A percentile compares a stretch with the other conserved stretches of the same genome.
Conservation (phyloP, 2,888 invertebrate genomes). For the Lepidocyrtoides sp. region DNA sequence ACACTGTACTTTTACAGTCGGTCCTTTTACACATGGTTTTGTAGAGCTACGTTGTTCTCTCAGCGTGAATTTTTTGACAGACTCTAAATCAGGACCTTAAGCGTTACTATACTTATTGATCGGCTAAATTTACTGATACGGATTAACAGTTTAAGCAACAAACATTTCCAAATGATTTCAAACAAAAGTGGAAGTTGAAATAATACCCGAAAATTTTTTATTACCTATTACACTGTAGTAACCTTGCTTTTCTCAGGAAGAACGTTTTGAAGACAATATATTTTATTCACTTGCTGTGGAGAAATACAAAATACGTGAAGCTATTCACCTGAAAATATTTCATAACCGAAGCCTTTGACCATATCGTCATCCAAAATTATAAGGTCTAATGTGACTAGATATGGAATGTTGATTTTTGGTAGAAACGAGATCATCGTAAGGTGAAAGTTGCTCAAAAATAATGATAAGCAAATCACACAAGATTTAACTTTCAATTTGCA, state of each 20-base stretch:
- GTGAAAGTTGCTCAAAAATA: too few relatives aligned
- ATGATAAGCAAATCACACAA: too few relatives aligned
- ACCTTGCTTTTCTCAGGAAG: constrained; percentile 48
- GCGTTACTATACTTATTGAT: neutral
- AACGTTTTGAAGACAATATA: constrained; percentile 36
- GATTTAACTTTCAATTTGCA: too few relatives aligned
- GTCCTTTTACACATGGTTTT: neutral
- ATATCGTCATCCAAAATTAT: neutral
- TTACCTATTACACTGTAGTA: constrained; percentile 18
- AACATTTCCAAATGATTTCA: too few relatives aligned
- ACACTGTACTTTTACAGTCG: constrained; percentile 64
- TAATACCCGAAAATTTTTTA: neutral
- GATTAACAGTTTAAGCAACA: neutral
- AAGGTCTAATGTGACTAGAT: constrained; percentile 27
- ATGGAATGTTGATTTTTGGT: constrained; percentile 24
- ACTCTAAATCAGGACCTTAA: neutral
- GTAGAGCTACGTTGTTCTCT: neutral
- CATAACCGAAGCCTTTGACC: too few relatives aligned
- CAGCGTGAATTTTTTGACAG: neutral
- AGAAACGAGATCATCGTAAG: neutral
- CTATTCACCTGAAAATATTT: too few relatives aligned
- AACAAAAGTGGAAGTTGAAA: neutral
- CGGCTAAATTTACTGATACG: neutral
- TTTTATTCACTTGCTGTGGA: neutral
- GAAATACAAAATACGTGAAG: neutral